Evolutionary conservation across 2,113 vertebrate species (phyloP).

Genomic region (Ailurus styani): DNA sequence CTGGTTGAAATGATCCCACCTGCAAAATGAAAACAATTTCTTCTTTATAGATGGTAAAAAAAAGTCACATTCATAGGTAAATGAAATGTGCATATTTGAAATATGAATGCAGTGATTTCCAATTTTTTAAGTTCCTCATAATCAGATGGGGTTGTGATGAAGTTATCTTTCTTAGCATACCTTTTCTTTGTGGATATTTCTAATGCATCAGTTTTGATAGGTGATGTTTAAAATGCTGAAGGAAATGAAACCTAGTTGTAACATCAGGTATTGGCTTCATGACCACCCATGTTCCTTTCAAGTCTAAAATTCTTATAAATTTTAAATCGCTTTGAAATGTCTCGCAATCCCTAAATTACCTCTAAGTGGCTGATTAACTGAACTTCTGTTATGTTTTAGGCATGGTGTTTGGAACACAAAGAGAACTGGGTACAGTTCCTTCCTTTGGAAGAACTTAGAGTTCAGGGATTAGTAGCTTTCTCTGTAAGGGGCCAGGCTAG

Average conservation of each 20-base stretch:
- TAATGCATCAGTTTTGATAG: background rate
- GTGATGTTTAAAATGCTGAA: background rate
- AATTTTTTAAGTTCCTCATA: slow-evolving; percentile 1
- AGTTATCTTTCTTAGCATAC: background rate
- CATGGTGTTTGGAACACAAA: background rate
- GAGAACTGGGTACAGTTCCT: background rate
- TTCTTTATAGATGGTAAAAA: background rate
- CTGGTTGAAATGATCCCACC: slow-evolving; percentile 28
- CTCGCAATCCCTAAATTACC: background rate
- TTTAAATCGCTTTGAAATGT: slow-evolving; percentile 27
- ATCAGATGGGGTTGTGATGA: background rate
- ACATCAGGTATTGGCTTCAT: background rate
- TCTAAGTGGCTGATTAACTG: background rate
- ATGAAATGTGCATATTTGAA: background rate
- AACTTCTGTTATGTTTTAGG: background rate
- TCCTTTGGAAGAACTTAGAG: background rate
- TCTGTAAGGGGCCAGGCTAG: background rate
- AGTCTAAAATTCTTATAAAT: background rate
- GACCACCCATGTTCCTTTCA: background rate
- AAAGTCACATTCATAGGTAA: background rate
- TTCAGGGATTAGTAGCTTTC: background rate
- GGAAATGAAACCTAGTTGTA: background rate
- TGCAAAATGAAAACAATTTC: slow-evolving; percentile 47
- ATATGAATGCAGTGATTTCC: background rate
- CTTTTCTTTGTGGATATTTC: slow-evolving; percentile 12